Base-by-base conservation (phyloP, 2,888 invertebrate genomes). In the Hemithea aestivaria region DNA sequence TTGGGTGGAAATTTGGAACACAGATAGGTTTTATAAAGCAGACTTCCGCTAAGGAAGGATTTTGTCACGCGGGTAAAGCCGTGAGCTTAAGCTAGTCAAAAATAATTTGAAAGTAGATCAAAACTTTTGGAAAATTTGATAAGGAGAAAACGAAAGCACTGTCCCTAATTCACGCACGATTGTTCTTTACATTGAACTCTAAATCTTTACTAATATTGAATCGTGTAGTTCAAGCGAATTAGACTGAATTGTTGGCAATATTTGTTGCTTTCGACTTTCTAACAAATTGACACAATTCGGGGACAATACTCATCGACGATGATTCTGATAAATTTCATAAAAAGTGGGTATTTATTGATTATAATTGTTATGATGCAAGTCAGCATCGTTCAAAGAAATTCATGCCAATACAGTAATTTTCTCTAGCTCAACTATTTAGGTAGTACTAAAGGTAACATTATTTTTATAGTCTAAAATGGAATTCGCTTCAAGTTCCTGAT, bases 191-290 rank as follows among this genome's bases (percentile, higher is more conserved):
- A 2, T 24, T 2, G 26, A 8, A 20, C 26, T 32, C 25, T 7
- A 22, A 24, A 25, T 35, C 27, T 30, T 35, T 25, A 21, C 9
- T 16, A n/a, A 11, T 39, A 39, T 37, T 35, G 38, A 41, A 32
- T 37, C 37, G 23, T 12, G 38, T 34, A 38, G 40, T 36, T 30
- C 34, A 31, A 42, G 33, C 26, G 31, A 40, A 46, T 46, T 33
- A 34, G 28, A 22, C 25, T 42, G 35, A 26, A 37, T 36, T 43
- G 33, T 27, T 27, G 8, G 26, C 38, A 36, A 45, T 45, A 36
- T 42, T 42, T 42, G 27, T 36, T 9, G 21, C 50, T 51, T 51
- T 51, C 51, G 24, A 42, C 51, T 51, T 51, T 51, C 51, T 36
- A 41, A 24, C 10, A 46, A 51, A 51, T 45, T 42, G 45, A 45